A percentile compares a stretch with the other conserved stretches of the same genome.
These are phyloP conservation scores for Drosophila pectinifera DNA, from an alignment of 1,140 invertebrate species.

Conservation along the genomic window DNA sequence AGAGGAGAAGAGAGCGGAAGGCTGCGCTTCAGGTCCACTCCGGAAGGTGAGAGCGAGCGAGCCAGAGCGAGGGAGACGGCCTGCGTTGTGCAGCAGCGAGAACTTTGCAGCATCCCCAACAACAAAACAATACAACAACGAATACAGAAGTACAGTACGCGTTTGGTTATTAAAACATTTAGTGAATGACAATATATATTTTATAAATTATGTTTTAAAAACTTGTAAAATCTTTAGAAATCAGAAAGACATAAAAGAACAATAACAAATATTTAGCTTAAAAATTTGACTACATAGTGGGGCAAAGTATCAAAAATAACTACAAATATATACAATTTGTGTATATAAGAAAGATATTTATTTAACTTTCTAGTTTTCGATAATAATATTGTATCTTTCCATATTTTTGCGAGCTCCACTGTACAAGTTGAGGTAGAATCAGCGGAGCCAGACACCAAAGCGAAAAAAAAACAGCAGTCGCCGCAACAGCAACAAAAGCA, in stretches of 20 bases:
- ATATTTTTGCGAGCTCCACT: neutral
- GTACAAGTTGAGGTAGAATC: slow-evolving; percentile 10
- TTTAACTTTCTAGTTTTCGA: no score
- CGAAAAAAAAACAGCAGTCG: slow-evolving; percentile 17
- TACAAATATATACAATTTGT: no score
- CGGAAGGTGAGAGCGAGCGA: slow-evolving; percentile 34
- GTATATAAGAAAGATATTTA: no score
- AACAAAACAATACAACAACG: slow-evolving; percentile 15
- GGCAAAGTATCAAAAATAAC: no score
- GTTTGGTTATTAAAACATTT: no score
- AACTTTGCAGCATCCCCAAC: slow-evolving; percentile 40
- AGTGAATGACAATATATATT: no score
- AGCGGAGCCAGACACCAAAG: slow-evolving; percentile 15
- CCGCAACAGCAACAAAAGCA: slow-evolving; percentile 29
- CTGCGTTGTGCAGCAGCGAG: slow-evolving; percentile 57
- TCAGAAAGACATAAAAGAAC: neutral
- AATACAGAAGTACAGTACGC: slow-evolving; percentile 11
- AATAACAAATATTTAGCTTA: neutral
- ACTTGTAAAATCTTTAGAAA: no score
- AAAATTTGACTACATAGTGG: no score
- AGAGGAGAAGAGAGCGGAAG: slow-evolving; percentile 26
- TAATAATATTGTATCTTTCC: neutral
- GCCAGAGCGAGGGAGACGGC: neutral
- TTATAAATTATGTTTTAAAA: no score
- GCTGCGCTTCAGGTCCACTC: slow-evolving; percentile 59